Evolutionary conservation across 2,797 vertebrate species (phyloP).

Genomic region (Pangasius mekongensis): DNA sequence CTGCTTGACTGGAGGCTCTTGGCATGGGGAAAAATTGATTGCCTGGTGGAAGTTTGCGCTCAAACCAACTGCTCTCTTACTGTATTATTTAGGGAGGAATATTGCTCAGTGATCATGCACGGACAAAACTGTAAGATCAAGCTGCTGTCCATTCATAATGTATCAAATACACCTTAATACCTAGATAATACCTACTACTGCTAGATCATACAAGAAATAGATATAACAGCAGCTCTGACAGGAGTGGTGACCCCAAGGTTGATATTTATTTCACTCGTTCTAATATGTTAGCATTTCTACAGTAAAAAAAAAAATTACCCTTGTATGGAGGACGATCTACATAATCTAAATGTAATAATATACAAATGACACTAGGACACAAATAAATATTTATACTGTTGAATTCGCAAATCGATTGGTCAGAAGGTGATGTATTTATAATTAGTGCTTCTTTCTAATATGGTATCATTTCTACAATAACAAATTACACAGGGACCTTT

Average conservation of each 20-base stretch:
- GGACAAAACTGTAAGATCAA: background rate
- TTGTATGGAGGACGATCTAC: background rate
- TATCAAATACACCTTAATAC: background rate
- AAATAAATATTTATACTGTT: background rate
- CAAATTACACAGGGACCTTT: background rate
- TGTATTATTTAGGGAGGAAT: conserved; percentile 20
- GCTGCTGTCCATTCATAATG: background rate
- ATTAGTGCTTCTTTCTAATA: background rate
- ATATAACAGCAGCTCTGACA: background rate
- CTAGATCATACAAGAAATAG: background rate
- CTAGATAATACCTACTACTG: background rate
- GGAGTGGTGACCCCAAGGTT: background rate
- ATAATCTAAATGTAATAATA: background rate
- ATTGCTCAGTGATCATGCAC: conserved; percentile 16
- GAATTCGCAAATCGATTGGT: background rate
- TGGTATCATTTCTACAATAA: background rate
- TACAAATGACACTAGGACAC: background rate
- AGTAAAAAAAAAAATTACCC: background rate
- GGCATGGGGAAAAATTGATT: conserved; percentile 54
- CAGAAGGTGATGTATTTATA: background rate
- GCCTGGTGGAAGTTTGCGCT: conserved; percentile 33
- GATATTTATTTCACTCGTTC: background rate
- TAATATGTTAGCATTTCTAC: background rate
- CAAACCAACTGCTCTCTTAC: conserved; percentile 21
- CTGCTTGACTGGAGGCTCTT: conserved; percentile 49